Evolutionary conservation across 2,797 vertebrate genomes (phyloP), one percentile per base, ranked within the genome.

Genomic region (Chelon auratus): DNA sequence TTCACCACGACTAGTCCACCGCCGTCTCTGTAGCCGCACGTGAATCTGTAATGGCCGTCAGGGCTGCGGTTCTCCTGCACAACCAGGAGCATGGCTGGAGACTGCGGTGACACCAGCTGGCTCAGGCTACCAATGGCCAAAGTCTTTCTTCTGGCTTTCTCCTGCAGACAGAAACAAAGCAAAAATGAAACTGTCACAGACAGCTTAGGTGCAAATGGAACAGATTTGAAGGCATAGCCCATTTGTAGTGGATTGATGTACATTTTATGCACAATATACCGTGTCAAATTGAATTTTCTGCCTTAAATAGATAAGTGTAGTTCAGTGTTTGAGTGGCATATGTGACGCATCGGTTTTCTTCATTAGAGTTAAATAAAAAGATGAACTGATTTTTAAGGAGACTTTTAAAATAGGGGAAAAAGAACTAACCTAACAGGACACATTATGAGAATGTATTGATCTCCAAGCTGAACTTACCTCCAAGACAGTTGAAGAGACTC

Each of bases 31-130:
- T 64, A 67, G 75, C 2, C 8, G 17, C 77, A 93, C 1, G 50
- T 87, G 24, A 95, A 94, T 30, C 92, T 75, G 0, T 91, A 93
- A n/a, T 24, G 62, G 5, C 94, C 93, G 0, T 83, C 87, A 0
- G 79, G 37, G 20, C 71, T 65, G 18, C n/a, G 82, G 45, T 45
- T 80, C 83, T 91, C 93, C 45, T 92, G 84, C 6, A 93, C 77
- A 2, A 90, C 82, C 80, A 95, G 76, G 66, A 95, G 85, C 87
- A 94, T 90, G 77, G 85, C 91, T 0, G 93, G 93, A 83, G 77
- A 87, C 77, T 92, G 88, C 0, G 75, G 87, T 1, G 94, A 93
- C 78, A 94, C 88, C 67, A 95, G 89, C 88, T 93, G 93, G 60
- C 89, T 85, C 84, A 94, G 75, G 66, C 88, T 86, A 2, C 84